Conservation (phyloP, 2,113 vertebrate species). For the Callocephalon fimbriatum region DNA sequence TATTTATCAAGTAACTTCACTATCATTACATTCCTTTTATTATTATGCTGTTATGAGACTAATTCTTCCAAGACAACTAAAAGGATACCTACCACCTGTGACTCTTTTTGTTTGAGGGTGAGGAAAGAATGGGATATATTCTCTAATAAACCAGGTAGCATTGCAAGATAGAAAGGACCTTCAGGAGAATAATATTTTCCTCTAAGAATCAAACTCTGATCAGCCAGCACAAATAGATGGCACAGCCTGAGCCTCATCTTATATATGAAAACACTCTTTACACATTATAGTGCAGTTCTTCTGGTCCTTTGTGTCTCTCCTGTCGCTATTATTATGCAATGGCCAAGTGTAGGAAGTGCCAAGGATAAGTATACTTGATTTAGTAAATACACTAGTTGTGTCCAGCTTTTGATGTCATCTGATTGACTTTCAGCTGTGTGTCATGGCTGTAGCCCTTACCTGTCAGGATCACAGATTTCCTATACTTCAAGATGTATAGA, state of each 20-base stretch:
- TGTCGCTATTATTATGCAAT: neutral
- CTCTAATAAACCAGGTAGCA: neutral
- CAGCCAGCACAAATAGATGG: neutral
- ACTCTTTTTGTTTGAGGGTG: neutral
- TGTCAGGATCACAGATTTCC: neutral
- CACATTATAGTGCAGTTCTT: neutral
- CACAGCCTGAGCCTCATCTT: neutral
- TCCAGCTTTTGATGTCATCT: neutral
- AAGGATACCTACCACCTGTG: fast-evolving
- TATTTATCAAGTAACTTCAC: neutral
- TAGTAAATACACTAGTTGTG: neutral
- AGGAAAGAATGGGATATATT: neutral
- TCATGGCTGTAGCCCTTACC: too few species aligned
- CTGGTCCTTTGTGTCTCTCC: neutral
- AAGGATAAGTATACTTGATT: neutral
- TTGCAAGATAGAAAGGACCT: neutral
- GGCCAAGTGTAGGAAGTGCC: neutral
- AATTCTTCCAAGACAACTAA: neutral
- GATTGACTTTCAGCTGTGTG: neutral
- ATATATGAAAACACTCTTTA: neutral
- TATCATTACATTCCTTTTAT: neutral
- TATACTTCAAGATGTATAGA: neutral
- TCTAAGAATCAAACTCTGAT: neutral
- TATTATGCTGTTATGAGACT: neutral
- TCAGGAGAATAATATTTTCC: neutral